Conservation (phyloP, 2,113 vertebrate genomes). For the Ictalurus furcatus region DNA sequence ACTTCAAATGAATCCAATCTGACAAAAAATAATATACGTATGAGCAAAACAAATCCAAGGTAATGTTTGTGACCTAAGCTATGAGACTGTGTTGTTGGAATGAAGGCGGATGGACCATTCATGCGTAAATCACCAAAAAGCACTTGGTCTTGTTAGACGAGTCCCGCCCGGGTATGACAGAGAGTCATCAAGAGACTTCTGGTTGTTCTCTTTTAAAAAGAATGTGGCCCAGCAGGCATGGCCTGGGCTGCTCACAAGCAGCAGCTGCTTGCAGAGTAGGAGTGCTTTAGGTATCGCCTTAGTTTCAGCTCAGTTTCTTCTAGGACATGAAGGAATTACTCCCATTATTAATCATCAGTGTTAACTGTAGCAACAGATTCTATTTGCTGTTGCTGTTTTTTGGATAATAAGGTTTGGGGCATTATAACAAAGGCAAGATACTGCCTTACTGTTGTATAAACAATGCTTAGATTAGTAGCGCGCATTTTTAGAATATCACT, state of each 20-base stretch:
- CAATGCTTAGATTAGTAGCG: not conserved
- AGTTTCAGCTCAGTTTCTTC: not conserved
- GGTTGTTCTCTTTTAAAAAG: conserved; percentile 3
- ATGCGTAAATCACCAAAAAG: conserved; percentile 51
- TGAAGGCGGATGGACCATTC: conserved; percentile 52
- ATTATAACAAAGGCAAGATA: not conserved
- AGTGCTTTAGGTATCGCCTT: conserved; percentile 16
- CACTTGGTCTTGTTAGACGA: conserved; percentile 65
- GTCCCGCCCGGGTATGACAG: conserved; percentile 53
- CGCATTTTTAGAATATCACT: not conserved
- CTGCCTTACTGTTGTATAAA: not conserved
- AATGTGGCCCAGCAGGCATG: conserved; percentile 28
- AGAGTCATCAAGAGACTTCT: conserved; percentile 35
- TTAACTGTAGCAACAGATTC: not conserved
- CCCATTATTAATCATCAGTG: not conserved
- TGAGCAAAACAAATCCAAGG: not conserved
- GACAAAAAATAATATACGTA: not conserved
- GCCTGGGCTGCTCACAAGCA: not conserved
- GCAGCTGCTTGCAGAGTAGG: not conserved
- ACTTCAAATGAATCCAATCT: not conserved
- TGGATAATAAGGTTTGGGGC: not conserved
- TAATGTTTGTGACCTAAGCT: not conserved
- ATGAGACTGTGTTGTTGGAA: conserved; percentile 33
- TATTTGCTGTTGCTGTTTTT: not conserved
- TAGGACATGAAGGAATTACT: not conserved